Conservation (phyloP, 1,140 invertebrate species). For the Scylla paramamosain region DNA sequence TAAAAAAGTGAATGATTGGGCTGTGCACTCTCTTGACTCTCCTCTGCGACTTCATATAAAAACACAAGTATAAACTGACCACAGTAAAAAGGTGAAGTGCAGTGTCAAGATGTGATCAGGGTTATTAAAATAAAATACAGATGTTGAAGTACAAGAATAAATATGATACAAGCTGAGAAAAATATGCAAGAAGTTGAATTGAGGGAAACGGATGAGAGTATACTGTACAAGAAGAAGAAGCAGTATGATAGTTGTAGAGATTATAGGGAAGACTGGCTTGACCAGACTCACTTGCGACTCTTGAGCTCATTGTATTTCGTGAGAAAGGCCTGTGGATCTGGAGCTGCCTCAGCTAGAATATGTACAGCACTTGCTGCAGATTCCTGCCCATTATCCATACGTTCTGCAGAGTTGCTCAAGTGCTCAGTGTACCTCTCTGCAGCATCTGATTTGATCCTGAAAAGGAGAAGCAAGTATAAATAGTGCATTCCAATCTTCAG, state of each 20-base stretch:
- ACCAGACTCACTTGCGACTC: slow-evolving; percentile 53
- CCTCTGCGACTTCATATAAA: no score
- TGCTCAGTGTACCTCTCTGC: slow-evolving; percentile 55
- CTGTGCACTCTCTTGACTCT: no score
- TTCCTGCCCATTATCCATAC: not conserved
- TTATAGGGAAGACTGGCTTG: no score
- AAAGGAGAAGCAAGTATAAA: not conserved
- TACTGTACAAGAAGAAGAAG: no score
- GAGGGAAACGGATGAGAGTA: not conserved
- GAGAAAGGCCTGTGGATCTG: slow-evolving; percentile 56
- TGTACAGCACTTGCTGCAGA: slow-evolving; percentile 48
- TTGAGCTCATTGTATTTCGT: slow-evolving; percentile 63
- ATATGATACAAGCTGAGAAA: not conserved
- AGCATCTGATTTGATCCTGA: slow-evolving; percentile 42
- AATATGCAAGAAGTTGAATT: not conserved
- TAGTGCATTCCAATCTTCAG: not conserved
- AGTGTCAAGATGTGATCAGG: no score
- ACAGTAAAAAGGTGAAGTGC: no score
- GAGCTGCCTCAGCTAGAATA: slow-evolving; percentile 27
- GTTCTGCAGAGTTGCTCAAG: slow-evolving; percentile 33
- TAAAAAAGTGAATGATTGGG: no score
- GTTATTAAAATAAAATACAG: no score
- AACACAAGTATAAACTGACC: no score
- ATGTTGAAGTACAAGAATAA: not conserved
- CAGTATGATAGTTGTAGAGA: no score